Percentiles rank a stretch among this genome's conserved stretches.
phyloP scores from a whole-genome alignment of 2,113 vertebrate species.

The Chelonoidis abingdonii region DNA sequence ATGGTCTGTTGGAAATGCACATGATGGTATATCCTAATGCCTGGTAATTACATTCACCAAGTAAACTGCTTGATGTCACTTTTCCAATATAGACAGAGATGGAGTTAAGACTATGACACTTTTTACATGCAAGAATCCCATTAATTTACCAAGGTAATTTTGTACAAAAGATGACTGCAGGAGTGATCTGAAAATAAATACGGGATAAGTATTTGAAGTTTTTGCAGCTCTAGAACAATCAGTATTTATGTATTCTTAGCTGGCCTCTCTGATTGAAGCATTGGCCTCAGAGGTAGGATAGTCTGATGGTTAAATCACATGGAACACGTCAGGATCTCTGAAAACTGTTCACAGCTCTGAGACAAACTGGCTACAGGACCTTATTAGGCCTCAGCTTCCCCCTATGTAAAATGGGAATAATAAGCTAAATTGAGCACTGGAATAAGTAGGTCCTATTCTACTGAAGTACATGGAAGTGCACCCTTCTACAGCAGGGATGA shows the following conservation, averaged over 20 bases:
- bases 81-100: background rate
- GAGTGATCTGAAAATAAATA: background rate
- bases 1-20: rapidly evolving
- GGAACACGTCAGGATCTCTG: background rate
- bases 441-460: background rate
- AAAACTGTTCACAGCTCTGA: background rate
- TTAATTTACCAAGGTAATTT: rapidly evolving
- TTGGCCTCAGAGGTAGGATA: rapidly evolving
- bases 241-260: background rate
- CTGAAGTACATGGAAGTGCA: background rate
- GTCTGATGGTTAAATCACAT: background rate
- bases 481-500: background rate
- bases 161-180: rapidly evolving
- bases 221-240: background rate
- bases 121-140: rapidly evolving
- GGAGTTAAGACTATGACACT: rapidly evolving
- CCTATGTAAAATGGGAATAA: background rate
- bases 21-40: rapidly evolving
- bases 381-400: background rate
- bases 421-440: background rate
- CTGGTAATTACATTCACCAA: background rate
- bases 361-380: background rate
- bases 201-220: background rate
- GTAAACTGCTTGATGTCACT: background rate
- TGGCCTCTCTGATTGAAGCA: rapidly evolving